These are phyloP conservation scores for Urocolius indicus DNA, from an alignment of 2,113 vertebrate species.

Conservation along the genomic window DNA sequence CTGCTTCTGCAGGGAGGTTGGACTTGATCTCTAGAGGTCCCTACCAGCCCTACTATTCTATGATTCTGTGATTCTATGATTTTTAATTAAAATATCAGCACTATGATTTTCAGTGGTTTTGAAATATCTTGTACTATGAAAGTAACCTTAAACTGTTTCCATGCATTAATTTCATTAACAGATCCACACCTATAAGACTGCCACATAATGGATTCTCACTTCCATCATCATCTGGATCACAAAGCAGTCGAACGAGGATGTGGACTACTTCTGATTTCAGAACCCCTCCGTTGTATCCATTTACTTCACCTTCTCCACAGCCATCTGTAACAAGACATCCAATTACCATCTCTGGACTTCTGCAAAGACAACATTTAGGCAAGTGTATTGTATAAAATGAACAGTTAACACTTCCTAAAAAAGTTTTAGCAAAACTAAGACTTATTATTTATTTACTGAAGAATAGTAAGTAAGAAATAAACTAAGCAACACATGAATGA, in stretches of 20 bases:
- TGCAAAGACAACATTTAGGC: constrained; percentile 72
- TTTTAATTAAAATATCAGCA: neutral
- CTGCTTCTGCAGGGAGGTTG: no score
- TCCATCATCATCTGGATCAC: neutral
- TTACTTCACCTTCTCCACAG: constrained; percentile 36
- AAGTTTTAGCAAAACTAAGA: neutral
- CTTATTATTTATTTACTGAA: neutral
- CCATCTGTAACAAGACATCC: constrained; percentile 19
- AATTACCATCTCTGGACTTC: constrained; percentile 69
- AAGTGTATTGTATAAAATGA: constrained; percentile 2
- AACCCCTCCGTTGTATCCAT: constrained; percentile 1
- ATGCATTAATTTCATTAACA: constrained; percentile 30
- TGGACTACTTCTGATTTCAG: constrained; percentile 1
- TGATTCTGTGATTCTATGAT: no score
- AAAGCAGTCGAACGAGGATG: neutral
- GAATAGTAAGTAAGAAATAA: neutral
- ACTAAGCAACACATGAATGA: neutral
- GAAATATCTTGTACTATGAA: neutral
- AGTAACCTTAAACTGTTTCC: neutral
- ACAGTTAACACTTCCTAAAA: neutral
- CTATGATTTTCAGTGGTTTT: neutral
- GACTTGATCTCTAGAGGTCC: no score
- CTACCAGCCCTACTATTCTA: no score
- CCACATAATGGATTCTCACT: neutral
- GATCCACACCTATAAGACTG: constrained; percentile 55